Evolutionary conservation across 2,888 invertebrate species (phyloP), one percentile per base, ranked within the genome.

Genomic region (Drosophila planitibia): DNA sequence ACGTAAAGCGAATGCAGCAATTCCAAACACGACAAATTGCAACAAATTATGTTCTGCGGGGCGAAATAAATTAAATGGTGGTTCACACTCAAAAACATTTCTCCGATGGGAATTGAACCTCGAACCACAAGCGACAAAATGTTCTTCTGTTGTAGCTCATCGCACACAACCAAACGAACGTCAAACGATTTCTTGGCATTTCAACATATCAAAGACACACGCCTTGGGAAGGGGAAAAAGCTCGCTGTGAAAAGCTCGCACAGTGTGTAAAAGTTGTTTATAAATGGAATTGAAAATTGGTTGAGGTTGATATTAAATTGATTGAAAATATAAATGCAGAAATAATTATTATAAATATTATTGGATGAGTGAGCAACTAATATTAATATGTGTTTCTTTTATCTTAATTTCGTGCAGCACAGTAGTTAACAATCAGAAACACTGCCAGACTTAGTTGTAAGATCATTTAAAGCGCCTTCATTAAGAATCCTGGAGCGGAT

Each of bases 21-120:
- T 86, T 74, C 49, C 76, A 89, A 77, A 76, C 64, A 88, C 75
- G 71, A 72, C 80, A 72, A 76, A 85, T 76, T 75, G 85, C 69
- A 77, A 73, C 81, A 72, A 70, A 61, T 41, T 55, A 14, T 49
- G 41, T 63, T 65, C 58, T 51, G 59, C 61, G 70, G 75, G 80
- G 77, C 74, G 70, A 70, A 73, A 39, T 62, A 57, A 47, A 16
- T 59, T 59, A 55, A 53, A 1, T 47, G 22, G 9, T 16, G 7
- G 47, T 22, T 39, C 39, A 19, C 19, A 4, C 35, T 33, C 1
- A 47, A 35, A 47, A 44, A 9, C 33, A 28, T n/a, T 19, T 57
- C 25, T 33, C 33, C 47, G 62, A 3, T 25, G 52, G 6, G 51
- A 54, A 3, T 74, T 32, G 85, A 81, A 70, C 82, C 76, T 3